phyloP scores from a whole-genome alignment of 2,113 vertebrate species.

The Vimba vimba region DNA sequence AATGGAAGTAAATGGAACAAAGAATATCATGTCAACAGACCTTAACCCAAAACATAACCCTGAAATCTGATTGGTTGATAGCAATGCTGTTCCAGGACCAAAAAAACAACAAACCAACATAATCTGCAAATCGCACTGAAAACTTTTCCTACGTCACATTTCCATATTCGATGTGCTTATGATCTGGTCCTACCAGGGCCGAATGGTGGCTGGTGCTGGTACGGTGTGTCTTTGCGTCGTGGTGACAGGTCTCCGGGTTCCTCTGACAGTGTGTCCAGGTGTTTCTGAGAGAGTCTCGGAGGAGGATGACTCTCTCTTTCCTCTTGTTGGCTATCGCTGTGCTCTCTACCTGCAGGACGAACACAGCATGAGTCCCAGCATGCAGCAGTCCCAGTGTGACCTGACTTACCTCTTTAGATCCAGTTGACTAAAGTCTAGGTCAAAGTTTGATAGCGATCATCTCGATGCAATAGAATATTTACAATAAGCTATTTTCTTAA shows the following conservation, averaged over 20 bases:
- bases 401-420: constrained; percentile 12
- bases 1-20: too few species aligned
- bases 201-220: constrained; percentile 62
- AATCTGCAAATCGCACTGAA: not conserved
- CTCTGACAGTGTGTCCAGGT: constrained; percentile 50
- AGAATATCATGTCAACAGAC: too few species aligned
- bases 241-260: constrained; percentile 35
- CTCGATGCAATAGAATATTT: not conserved
- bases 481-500: not conserved
- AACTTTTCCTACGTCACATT: not conserved
- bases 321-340: constrained; percentile 45
- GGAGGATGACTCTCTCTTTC: constrained; percentile 41
- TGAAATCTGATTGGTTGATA: too few species aligned
- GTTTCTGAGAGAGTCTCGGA: constrained; percentile 24
- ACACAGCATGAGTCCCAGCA: constrained; percentile 45
- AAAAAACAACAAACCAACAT: not conserved
- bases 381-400: constrained; percentile 6
- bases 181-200: constrained; percentile 58
- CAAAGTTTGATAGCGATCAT: not conserved
- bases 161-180: not conserved
- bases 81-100: not conserved
- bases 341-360: constrained; percentile 56
- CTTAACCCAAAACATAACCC: too few species aligned
- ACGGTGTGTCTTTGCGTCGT: constrained; percentile 53
- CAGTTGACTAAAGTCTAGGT: not conserved